Evolutionary conservation across 2,797 vertebrate genomes (phyloP).

Genomic region (Lagocephalus sceleratus): DNA sequence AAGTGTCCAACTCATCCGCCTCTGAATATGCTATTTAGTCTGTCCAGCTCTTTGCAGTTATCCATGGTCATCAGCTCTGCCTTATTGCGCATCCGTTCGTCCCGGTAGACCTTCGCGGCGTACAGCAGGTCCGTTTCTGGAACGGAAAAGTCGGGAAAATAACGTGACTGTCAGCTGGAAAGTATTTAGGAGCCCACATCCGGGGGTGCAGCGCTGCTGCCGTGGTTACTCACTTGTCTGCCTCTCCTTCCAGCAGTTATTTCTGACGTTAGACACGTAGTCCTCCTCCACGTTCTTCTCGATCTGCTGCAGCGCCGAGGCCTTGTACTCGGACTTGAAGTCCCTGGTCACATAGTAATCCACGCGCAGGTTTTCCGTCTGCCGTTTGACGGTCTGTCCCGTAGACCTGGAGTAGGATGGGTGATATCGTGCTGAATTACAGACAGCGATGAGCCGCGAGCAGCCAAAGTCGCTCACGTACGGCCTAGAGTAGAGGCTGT

Average conservation of each 20-base stretch:
- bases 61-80: conserved; percentile 95
- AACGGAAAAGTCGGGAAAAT: conserved; percentile 25
- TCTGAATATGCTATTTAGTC: conserved; percentile 90
- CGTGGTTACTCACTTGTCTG: conserved; percentile 87
- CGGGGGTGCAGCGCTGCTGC: background rate
- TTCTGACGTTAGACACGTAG: conserved; percentile 92
- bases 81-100: conserved; percentile 90
- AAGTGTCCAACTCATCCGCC: conserved; percentile 83
- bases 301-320: conserved; percentile 87
- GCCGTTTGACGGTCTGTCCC: conserved; percentile 89
- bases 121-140: conserved; percentile 93
- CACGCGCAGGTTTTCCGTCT: conserved; percentile 90
- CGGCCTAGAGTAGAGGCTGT: conserved; percentile 92
- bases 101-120: conserved; percentile 93
- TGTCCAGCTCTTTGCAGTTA: conserved; percentile 94
- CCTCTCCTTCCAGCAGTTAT: conserved; percentile 98
- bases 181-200: background rate
- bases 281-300: conserved; percentile 98
- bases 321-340: conserved; percentile 94
- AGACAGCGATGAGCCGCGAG: background rate
- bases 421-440: background rate
- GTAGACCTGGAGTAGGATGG: conserved; percentile 78
- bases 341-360: conserved; percentile 92
- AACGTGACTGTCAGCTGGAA: background rate
- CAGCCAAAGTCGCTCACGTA: conserved; percentile 62